Percentiles rank a stretch among this genome's conserved stretches.
Evolutionary conservation across 2,888 invertebrate genomes (phyloP).

Genomic region (Leptinotarsa rubiginosa): DNA sequence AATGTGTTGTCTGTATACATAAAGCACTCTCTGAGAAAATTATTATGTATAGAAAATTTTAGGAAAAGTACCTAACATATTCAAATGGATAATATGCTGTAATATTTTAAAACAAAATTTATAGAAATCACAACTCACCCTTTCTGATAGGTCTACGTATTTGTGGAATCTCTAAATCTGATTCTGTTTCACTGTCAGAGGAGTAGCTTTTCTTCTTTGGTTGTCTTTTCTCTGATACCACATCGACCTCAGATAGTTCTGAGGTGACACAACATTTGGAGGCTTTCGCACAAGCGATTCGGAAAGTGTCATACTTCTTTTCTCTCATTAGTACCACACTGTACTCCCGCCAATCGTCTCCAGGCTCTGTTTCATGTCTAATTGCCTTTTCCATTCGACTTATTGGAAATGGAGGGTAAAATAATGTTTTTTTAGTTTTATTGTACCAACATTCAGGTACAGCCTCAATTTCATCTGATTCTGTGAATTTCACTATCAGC

Average conservation of each 20-base stretch:
- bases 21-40: too few relatives aligned
- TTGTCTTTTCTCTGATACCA: slow-evolving; percentile 1
- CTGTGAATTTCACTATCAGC: slow-evolving; percentile 3
- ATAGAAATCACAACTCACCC: too few relatives aligned
- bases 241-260: background rate
- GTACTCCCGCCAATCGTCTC: slow-evolving; percentile 1
- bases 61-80: too few relatives aligned
- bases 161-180: too few relatives aligned
- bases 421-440: background rate
- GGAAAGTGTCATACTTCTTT: background rate
- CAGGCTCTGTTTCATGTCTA: slow-evolving; percentile 5
- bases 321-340: background rate
- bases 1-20: too few relatives aligned
- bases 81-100: too few relatives aligned
- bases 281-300: background rate
- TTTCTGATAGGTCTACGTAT: too few relatives aligned
- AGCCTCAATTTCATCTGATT: slow-evolving; percentile 5
- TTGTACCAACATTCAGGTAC: slow-evolving; percentile 5
- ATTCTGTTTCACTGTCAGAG: too few relatives aligned
- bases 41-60: too few relatives aligned
- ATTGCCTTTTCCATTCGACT: background rate
- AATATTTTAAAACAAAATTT: background rate
- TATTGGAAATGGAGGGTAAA: slow-evolving; percentile 5
- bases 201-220: background rate
- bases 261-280: background rate